phyloP scores from a whole-genome alignment of 1,140 invertebrate genomes.

The Apis cerana region DNA sequence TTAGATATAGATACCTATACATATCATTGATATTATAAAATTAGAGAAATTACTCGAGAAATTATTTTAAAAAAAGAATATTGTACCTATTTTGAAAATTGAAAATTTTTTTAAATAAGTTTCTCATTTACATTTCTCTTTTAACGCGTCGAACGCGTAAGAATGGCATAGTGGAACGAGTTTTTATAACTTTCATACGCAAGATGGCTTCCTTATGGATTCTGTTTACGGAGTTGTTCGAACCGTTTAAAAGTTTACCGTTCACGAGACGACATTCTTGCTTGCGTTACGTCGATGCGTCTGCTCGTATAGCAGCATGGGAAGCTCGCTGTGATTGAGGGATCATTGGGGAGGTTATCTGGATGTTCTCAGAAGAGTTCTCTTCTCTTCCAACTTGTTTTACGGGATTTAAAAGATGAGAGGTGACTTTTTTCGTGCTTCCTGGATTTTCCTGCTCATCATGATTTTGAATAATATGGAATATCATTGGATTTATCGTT shows the following conservation, averaged over 20 bases:
- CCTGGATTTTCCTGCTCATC: too few species aligned
- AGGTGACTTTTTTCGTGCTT: neutral
- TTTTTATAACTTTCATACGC: slow-evolving; percentile 10
- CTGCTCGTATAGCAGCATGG: neutral
- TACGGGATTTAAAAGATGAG: neutral
- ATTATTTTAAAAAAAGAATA: too few species aligned
- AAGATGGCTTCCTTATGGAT: slow-evolving; percentile 3
- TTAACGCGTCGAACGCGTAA: slow-evolving; percentile 2
- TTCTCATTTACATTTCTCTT: too few species aligned
- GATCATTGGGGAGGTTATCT: slow-evolving; percentile 7
- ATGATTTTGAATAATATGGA: too few species aligned
- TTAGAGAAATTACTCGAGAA: too few species aligned
- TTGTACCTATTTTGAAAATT: too few species aligned
- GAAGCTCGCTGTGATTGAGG: slow-evolving; percentile 12
- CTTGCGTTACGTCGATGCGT: slow-evolving; percentile 3
- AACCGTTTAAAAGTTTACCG: slow-evolving; percentile 27
- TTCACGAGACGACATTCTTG: neutral
- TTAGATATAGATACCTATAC: too few species aligned
- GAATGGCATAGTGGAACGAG: neutral
- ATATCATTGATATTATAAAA: too few species aligned
- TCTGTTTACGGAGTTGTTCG: slow-evolving; percentile 12
- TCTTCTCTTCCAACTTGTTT: neutral
- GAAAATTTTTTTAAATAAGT: too few species aligned
- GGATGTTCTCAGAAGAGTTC: neutral
- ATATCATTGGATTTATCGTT: too few species aligned